These are phyloP conservation scores for Machimus rusticus DNA, from an alignment of 2,888 invertebrate genomes.

Conservation along the genomic window DNA sequence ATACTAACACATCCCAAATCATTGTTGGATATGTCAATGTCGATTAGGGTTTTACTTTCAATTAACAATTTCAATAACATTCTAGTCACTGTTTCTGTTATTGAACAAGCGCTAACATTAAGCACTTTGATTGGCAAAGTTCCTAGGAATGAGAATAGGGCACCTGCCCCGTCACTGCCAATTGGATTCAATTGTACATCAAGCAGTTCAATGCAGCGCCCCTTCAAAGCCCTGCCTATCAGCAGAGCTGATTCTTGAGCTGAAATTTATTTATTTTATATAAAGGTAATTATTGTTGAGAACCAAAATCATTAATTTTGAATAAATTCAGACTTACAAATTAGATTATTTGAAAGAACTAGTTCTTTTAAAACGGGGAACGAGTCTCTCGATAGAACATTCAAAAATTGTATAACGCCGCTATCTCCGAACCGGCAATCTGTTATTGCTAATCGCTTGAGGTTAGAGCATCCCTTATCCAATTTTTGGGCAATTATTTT, in stretches of 20 bases:
- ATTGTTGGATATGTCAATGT: constrained; percentile 58
- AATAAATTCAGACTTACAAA: constrained; percentile 52
- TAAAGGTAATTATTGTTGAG: not conserved
- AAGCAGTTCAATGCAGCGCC: constrained; percentile 54
- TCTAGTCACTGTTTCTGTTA: constrained; percentile 55
- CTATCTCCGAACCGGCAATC: constrained; percentile 59
- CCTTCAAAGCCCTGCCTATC: constrained; percentile 55
- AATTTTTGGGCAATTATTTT: constrained; percentile 56
- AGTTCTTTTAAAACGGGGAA: constrained; percentile 55
- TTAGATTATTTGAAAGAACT: constrained; percentile 59
- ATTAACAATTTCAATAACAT: constrained; percentile 57
- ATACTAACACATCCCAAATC: constrained; percentile 54
- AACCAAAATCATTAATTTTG: not conserved
- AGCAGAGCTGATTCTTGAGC: constrained; percentile 59
- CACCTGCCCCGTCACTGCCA: constrained; percentile 59
- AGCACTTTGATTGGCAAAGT: constrained; percentile 54
- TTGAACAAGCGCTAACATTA: constrained; percentile 57
- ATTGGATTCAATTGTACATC: constrained; percentile 60
- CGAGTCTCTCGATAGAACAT: constrained; percentile 56
- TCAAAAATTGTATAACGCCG: constrained; percentile 58
- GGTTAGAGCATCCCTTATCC: constrained; percentile 60
- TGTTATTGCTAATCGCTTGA: constrained; percentile 54
- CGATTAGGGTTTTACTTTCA: constrained; percentile 54
- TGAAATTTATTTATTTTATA: constrained; percentile 42
- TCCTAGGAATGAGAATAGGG: constrained; percentile 56